These are phyloP conservation scores for Icerya purchasi DNA, from an alignment of 2,888 invertebrate genomes.

Conservation along the genomic window DNA sequence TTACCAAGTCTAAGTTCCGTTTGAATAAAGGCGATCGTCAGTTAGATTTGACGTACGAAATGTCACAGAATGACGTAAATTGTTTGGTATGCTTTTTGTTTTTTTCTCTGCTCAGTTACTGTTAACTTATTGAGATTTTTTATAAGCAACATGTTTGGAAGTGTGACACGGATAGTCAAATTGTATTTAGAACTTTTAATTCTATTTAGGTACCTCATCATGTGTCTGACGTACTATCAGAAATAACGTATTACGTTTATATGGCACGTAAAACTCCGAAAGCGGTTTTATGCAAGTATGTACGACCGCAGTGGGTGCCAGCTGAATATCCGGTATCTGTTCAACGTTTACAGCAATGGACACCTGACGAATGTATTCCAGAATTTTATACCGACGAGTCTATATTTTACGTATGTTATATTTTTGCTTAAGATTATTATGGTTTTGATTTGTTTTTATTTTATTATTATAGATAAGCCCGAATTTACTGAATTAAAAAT, in stretches of 20 bases:
- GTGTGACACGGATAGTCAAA: too few relatives aligned
- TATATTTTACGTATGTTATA: constrained; percentile 56
- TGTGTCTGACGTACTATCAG: constrained; percentile 84
- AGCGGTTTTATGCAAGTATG: constrained; percentile 67
- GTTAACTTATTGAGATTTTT: too few relatives aligned
- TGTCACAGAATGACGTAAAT: constrained; percentile 16
- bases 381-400: constrained; percentile 86
- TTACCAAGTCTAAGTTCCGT: constrained; percentile 84
- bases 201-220: constrained; percentile 56
- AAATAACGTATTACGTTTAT: constrained; percentile 94
- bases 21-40: constrained; percentile 91
- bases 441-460: too few relatives aligned
- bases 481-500: too few relatives aligned
- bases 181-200: too few relatives aligned
- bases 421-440: too few relatives aligned
- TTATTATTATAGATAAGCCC: too few relatives aligned
- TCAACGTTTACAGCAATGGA: constrained; percentile 84
- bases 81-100: background rate
- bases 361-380: constrained; percentile 95
- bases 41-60: constrained; percentile 70
- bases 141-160: background rate
- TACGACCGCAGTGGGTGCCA: constrained; percentile 81
- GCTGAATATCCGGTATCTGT: constrained; percentile 77
- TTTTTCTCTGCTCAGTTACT: too few relatives aligned
- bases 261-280: constrained; percentile 68